A percentile compares a stretch with the other conserved stretches of the same genome.
Evolutionary conservation across 2,113 vertebrate genomes (phyloP).

Genomic region (Odobenus rosmarus): DNA sequence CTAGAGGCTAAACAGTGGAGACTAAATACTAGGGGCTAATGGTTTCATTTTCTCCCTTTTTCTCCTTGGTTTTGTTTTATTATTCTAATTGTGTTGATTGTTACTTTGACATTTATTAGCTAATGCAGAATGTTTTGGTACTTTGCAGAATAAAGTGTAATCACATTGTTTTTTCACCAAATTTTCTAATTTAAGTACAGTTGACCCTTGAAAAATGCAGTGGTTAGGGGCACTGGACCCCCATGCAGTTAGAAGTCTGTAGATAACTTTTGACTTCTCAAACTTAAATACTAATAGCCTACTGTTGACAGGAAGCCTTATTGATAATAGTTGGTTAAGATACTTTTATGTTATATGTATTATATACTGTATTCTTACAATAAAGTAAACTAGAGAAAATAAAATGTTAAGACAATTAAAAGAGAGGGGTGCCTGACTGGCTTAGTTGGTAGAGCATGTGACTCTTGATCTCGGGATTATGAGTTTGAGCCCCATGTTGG

Average conservation of each 20-base stretch:
- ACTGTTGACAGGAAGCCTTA: neutral
- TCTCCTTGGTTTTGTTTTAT: neutral
- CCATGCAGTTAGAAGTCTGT: neutral
- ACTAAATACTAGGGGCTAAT: neutral
- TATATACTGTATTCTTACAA: neutral
- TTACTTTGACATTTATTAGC: neutral
- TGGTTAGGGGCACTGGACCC: neutral
- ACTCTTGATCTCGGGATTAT: neutral
- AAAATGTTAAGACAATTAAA: neutral
- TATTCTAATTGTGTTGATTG: neutral
- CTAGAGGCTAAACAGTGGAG: neutral
- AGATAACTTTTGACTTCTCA: neutral
- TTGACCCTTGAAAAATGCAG: neutral
- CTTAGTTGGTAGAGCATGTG: neutral
- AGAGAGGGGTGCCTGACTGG: neutral
- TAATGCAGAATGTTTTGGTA: neutral
- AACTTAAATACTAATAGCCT: neutral
- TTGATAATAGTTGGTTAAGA: neutral
- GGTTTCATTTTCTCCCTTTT: neutral
- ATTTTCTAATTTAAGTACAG: neutral
- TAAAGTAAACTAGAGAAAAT: neutral
- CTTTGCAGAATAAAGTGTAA: constrained; percentile 12
- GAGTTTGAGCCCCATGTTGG: neutral
- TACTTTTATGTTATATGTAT: neutral
- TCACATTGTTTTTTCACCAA: neutral